Conservation (phyloP, 1,140 invertebrate genomes). For the Drosophila seguyi region DNA sequence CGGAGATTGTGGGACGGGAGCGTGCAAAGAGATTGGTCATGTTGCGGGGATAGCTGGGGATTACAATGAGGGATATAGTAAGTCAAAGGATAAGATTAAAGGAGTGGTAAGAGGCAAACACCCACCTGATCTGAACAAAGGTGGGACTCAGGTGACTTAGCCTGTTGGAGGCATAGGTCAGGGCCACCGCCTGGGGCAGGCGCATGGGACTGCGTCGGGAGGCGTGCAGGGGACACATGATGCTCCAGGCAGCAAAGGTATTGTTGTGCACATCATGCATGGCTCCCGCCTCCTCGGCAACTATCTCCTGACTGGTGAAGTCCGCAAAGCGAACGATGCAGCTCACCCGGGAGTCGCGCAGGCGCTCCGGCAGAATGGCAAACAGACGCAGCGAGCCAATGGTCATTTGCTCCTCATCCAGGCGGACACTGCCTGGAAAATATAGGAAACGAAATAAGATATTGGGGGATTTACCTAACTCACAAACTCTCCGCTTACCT, state of each 20-base stretch:
- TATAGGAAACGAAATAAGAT: background rate
- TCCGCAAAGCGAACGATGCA: conserved; percentile 75
- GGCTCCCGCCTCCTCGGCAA: conserved; percentile 63
- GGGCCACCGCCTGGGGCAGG: conserved; percentile 70
- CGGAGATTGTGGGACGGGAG: conserved; percentile 85
- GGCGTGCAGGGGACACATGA: conserved; percentile 74
- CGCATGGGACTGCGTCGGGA: conserved; percentile 31
- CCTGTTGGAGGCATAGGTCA: conserved; percentile 70
- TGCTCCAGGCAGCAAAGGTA: conserved; percentile 74
- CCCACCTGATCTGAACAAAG: conserved; percentile 75
- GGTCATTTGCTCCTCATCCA: conserved; percentile 60
- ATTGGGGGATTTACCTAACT: too few species aligned
- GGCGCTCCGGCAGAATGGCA: conserved; percentile 66
- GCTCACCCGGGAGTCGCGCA: conserved; percentile 59
- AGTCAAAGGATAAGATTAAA: background rate
- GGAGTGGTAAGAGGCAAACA: background rate
- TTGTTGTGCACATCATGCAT: conserved; percentile 79
- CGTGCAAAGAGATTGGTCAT: conserved; percentile 64
- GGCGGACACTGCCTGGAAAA: conserved; percentile 46
- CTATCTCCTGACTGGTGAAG: conserved; percentile 60
- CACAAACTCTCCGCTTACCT: conserved; percentile 22
- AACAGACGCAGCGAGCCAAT: conserved; percentile 74
- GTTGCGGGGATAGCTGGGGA: conserved; percentile 71
- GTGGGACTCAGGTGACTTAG: conserved; percentile 72
- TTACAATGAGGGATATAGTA: background rate